These are phyloP conservation scores for Lampris incognitus DNA, from an alignment of 2,113 vertebrate species.

Conservation along the genomic window DNA sequence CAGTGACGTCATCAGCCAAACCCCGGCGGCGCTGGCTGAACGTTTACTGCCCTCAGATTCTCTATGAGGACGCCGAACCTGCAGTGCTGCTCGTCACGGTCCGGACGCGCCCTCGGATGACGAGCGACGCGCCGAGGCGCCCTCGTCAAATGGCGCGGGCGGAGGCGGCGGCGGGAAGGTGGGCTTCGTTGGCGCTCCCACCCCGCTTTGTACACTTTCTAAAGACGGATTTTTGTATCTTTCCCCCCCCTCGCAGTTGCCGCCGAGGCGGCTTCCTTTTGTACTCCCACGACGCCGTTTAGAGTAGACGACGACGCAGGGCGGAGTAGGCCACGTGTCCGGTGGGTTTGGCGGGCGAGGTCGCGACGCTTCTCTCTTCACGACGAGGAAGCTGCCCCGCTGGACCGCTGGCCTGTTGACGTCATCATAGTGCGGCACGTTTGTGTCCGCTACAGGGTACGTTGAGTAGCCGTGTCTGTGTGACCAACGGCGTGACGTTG, in stretches of 20 bases:
- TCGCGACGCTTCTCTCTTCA: constrained; percentile 66
- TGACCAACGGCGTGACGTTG: not conserved
- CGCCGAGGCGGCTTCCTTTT: constrained; percentile 60
- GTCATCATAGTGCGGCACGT: constrained; percentile 2
- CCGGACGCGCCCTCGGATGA: too few species aligned
- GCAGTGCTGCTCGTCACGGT: too few species aligned
- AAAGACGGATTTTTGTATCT: constrained; percentile 76
- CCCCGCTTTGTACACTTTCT: constrained; percentile 73
- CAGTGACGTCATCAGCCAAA: too few species aligned
- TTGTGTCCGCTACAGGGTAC: not conserved
- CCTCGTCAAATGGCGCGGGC: too few species aligned
- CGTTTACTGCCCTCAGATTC: too few species aligned
- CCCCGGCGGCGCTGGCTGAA: too few species aligned
- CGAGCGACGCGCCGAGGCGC: too few species aligned
- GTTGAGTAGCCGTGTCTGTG: not conserved
- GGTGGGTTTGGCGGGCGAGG: constrained; percentile 37
- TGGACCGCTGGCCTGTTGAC: constrained; percentile 17
- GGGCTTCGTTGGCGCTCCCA: constrained; percentile 53
- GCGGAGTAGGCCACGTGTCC: constrained; percentile 27
- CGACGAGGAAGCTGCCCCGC: constrained; percentile 28
- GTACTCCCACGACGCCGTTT: constrained; percentile 60
- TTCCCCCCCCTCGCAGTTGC: constrained; percentile 52
- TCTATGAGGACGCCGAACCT: too few species aligned
- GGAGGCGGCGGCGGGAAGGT: not conserved
- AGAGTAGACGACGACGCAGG: constrained; percentile 34